Base-by-base conservation (phyloP, 2,888 invertebrate species). In the Hemithea aestivaria region DNA sequence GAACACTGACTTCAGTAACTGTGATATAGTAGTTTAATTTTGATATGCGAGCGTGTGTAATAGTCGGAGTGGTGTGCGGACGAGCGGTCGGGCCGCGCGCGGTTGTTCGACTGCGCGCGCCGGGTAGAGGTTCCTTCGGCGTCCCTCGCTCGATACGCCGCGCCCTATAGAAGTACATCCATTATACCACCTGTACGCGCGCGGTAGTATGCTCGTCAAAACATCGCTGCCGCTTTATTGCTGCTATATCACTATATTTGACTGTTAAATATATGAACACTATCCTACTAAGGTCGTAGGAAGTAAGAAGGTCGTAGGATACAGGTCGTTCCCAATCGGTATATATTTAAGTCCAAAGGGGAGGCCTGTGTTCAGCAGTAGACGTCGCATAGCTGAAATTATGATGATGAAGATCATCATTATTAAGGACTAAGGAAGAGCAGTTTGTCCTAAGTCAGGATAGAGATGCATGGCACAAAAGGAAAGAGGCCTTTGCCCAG, bases 121-220 rank as follows among this genome's bases (percentile, higher is more conserved):
- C 71, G 48, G 41, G 16, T n/a, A n/a, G 16, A 5, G 2, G 37
- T 20, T 22, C 30, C 40, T 21, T 68, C 62, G 53, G 56, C 64
- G 24, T 48, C 42, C 57, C 67, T 62, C 73, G 74, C 72, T 74
- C 73, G 64, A 68, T 73, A 70, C 51, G 49, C 62, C 82, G 78
- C 84, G 78, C 83, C 82, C 81, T 74, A 69, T 66, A 63, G 60
- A 56, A 56, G 5, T 16, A 16, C 16, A 4, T 4, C 65, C 71
- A 66, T 64, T 73, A 74, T 74, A 73, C 81, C 84, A 85, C 85
- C 84, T 85, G 84, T 84, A 73, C 73, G 78, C 44, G 40, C 34
- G 30, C 45, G 38, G 3, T 4, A 16, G 16, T 16, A 16, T 16
- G 5, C 77, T 73, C 75, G 78, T 76, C 84, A 81, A 71, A 81